A percentile compares a stretch with the other conserved stretches of the same genome.
phyloP scores from a whole-genome alignment of 2,888 invertebrate genomes.

The Eledona agricola region DNA sequence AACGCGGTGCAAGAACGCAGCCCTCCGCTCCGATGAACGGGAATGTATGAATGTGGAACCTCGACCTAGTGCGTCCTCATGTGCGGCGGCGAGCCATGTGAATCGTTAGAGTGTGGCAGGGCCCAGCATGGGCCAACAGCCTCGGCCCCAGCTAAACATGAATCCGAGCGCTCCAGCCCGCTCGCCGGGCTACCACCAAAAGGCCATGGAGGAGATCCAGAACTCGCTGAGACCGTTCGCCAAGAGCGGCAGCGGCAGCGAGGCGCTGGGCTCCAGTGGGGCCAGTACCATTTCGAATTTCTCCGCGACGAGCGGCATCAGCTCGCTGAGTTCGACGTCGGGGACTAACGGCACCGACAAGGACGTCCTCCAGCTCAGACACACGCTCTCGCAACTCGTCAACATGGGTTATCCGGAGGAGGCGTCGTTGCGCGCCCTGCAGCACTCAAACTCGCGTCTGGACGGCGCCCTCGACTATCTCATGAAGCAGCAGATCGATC shows the following conservation, averaged over 20 bases:
- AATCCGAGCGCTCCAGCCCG: slow-evolving; percentile 69
- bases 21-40: slow-evolving; percentile 3
- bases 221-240: slow-evolving; percentile 85
- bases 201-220: slow-evolving; percentile 86
- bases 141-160: slow-evolving; percentile 65
- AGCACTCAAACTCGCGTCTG: slow-evolving; percentile 74
- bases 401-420: slow-evolving; percentile 83
- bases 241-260: slow-evolving; percentile 67
- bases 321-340: slow-evolving; percentile 68
- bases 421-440: slow-evolving; percentile 73
- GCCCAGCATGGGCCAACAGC: slow-evolving; percentile 67
- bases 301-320: slow-evolving; percentile 70
- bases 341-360: slow-evolving; percentile 66
- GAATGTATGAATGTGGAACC: slow-evolving; percentile 14
- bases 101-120: slow-evolving; percentile 63
- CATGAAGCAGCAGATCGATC: slow-evolving; percentile 70
- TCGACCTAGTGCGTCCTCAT: slow-evolving; percentile 22
- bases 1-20: slow-evolving; percentile 6
- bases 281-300: slow-evolving; percentile 77
- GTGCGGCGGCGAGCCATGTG: slow-evolving; percentile 39
- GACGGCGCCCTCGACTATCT: slow-evolving; percentile 76
- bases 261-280: slow-evolving; percentile 74
- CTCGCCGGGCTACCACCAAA: slow-evolving; percentile 81
- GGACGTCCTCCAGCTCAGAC: slow-evolving; percentile 71
- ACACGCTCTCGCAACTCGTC: slow-evolving; percentile 72